Evolutionary conservation across 2,113 vertebrate species (phyloP).

Genomic region (Mustela nigripes): DNA sequence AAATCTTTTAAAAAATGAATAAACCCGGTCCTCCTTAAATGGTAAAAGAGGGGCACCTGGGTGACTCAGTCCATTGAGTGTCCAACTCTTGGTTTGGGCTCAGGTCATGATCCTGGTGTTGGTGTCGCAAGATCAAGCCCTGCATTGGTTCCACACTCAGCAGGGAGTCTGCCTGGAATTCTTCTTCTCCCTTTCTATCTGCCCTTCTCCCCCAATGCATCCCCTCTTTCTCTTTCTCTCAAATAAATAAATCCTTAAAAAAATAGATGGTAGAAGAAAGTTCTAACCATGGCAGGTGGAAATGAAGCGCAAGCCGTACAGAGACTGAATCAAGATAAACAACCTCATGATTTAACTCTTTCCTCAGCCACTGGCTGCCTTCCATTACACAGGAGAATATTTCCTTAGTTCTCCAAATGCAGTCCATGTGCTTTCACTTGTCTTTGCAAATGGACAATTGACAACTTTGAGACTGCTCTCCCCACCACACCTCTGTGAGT

Average conservation of each 20-base stretch:
- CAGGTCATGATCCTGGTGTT: not conserved
- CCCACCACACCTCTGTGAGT: fast-evolving
- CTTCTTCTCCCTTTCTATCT: too few species aligned
- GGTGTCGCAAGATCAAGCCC: not conserved
- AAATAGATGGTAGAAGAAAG: slow-evolving; percentile 32
- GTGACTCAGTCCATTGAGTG: not conserved
- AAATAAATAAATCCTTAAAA: not conserved
- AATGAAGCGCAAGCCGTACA: not conserved
- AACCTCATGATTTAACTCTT: slow-evolving; percentile 70
- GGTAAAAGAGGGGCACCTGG: not conserved
- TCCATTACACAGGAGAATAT: not conserved
- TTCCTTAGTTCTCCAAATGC: not conserved
- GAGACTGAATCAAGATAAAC: slow-evolving; percentile 53
- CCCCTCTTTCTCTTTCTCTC: too few species aligned
- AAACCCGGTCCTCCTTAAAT: not conserved
- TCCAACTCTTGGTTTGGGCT: not conserved
- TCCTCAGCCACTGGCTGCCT: slow-evolving; percentile 3
- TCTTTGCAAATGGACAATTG: slow-evolving; percentile 46
- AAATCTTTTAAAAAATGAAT: not conserved
- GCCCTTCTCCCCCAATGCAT: too few species aligned
- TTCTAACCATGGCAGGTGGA: slow-evolving; percentile 30
- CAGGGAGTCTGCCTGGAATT: too few species aligned
- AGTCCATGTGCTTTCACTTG: not conserved
- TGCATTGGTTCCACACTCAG: too few species aligned
- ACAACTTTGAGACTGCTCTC: not conserved